phyloP scores from a whole-genome alignment of 2,888 invertebrate genomes.

The Drosophila macrospina region DNA sequence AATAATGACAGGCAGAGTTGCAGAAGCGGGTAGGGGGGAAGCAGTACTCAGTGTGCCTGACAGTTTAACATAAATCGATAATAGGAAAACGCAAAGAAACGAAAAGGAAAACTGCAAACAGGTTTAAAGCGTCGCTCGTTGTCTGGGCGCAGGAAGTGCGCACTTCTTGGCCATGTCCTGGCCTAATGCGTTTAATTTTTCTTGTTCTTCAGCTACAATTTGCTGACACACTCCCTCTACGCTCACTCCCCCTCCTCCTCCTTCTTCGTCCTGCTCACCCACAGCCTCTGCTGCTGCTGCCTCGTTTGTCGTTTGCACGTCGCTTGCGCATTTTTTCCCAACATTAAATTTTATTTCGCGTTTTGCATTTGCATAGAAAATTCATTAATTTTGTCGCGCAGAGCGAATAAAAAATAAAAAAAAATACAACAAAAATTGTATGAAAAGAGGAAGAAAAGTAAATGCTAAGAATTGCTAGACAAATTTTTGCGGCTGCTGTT shows the following conservation, averaged over 20 bases:
- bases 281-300: neutral
- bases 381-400: slow-evolving; percentile 77
- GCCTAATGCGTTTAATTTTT: slow-evolving; percentile 78
- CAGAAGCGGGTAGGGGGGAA: neutral
- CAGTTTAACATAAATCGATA: slow-evolving; percentile 75
- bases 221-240: slow-evolving; percentile 41
- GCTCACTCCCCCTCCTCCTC: no score
- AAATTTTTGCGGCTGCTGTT: slow-evolving; percentile 72
- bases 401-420: neutral
- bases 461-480: slow-evolving; percentile 62
- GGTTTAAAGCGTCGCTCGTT: slow-evolving; percentile 58
- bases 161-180: slow-evolving; percentile 53
- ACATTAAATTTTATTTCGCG: slow-evolving; percentile 81
- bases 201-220: slow-evolving; percentile 80
- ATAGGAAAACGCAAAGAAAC: neutral
- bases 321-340: slow-evolving; percentile 71
- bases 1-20: slow-evolving; percentile 59
- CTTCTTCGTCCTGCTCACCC: neutral
- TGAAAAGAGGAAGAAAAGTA: slow-evolving; percentile 10
- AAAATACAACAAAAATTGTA: neutral
- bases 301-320: slow-evolving; percentile 61
- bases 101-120: slow-evolving; percentile 35
- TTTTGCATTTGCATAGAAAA: slow-evolving; percentile 77
- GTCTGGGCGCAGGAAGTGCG: slow-evolving; percentile 28
- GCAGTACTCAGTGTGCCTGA: neutral